These are phyloP conservation scores for Agapostemon virescens DNA, from an alignment of 2,888 invertebrate genomes.

Conservation along the genomic window DNA sequence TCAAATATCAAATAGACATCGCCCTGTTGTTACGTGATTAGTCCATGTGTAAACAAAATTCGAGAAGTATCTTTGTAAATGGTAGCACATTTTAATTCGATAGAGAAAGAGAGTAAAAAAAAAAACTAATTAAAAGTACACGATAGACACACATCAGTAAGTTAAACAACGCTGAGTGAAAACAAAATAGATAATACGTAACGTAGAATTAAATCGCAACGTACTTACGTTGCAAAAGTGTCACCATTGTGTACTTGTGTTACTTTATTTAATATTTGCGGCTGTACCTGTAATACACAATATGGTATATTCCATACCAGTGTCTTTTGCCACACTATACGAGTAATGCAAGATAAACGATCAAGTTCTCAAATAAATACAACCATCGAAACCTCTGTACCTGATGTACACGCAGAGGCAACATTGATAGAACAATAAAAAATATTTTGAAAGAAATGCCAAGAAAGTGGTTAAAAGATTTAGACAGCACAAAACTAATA, in stretches of 20 bases:
- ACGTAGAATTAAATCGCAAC: constrained; percentile 67
- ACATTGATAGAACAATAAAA: background rate
- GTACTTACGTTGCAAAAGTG: constrained; percentile 78
- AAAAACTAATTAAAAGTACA: constrained; percentile 5
- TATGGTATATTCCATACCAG: constrained; percentile 74
- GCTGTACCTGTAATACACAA: constrained; percentile 79
- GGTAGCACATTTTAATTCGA: constrained; percentile 16
- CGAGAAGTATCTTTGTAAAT: constrained; percentile 16
- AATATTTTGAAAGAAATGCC: constrained; percentile 1
- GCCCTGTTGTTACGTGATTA: constrained; percentile 24
- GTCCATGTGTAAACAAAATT: constrained; percentile 30
- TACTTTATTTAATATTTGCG: constrained; percentile 77
- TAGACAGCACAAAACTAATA: background rate
- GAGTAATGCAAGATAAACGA: constrained; percentile 29
- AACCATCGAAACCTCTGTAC: constrained; percentile 10
- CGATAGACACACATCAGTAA: constrained; percentile 11
- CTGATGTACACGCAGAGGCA: background rate
- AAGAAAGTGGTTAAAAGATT: background rate
- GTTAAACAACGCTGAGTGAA: constrained; percentile 33
- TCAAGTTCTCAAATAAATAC: constrained; percentile 22
- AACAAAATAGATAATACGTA: too few relatives aligned
- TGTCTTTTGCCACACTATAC: constrained; percentile 36
- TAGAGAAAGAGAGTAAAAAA: too few relatives aligned
- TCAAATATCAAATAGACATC: constrained; percentile 8
- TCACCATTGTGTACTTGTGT: constrained; percentile 77